Percentiles rank a stretch among this genome's conserved stretches.
Conservation (phyloP, 1,140 invertebrate species). For the Heterodera schachtii region DNA sequence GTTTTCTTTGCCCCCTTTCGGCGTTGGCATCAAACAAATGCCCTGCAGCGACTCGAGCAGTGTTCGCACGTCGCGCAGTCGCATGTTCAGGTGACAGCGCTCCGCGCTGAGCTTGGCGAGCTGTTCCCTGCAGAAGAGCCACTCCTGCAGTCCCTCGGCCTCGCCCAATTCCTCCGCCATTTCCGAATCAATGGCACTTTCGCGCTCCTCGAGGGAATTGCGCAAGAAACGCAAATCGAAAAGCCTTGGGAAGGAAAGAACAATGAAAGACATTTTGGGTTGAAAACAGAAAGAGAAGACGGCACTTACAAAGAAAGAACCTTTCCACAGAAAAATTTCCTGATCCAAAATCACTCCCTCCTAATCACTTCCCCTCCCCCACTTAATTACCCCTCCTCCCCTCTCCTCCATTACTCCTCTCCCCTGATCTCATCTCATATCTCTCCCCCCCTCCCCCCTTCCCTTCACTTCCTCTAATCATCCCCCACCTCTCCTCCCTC, state of each 20-base stretch:
- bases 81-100: constrained; percentile 9
- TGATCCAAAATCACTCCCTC: neutral
- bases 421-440: too few species aligned
- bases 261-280: neutral
- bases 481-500: too few species aligned
- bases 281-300: neutral
- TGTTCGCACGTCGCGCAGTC: constrained; percentile 9
- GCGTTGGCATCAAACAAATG: constrained; percentile 7
- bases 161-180: constrained; percentile 20
- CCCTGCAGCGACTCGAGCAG: constrained; percentile 20
- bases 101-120: constrained; percentile 14
- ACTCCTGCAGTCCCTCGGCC: constrained; percentile 19
- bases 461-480: too few species aligned
- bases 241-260: neutral
- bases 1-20: neutral
- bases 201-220: constrained; percentile 8
- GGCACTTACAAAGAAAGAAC: too few species aligned
- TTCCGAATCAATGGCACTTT: constrained; percentile 14
- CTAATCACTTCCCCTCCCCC: too few species aligned
- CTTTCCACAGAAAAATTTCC: neutral
- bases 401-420: too few species aligned
- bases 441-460: too few species aligned
- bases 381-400: too few species aligned
- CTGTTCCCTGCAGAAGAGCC: constrained; percentile 28
- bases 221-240: constrained; percentile 11